phyloP scores from a whole-genome alignment of 1,140 invertebrate species.

The Coenobita brevimanus region DNA sequence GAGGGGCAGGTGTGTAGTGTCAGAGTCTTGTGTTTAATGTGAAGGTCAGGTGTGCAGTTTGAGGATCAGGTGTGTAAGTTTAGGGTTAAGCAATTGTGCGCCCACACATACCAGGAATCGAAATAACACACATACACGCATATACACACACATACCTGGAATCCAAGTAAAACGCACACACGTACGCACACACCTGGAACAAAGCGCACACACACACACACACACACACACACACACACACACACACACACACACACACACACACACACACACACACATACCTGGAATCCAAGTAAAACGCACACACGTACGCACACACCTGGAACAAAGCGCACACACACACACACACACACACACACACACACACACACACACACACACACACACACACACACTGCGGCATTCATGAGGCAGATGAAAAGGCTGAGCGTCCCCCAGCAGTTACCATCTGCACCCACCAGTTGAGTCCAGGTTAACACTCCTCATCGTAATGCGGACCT shows the following conservation, averaged over 20 bases:
- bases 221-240: slow-evolving; percentile 25
- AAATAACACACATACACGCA: no score
- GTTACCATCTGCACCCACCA: slow-evolving; percentile 29
- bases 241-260: slow-evolving; percentile 9
- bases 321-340: background rate
- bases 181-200: background rate
- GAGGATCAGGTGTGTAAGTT: no score
- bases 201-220: background rate
- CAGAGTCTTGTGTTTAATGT: no score
- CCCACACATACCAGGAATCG: no score
- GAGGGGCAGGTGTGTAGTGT: no score
- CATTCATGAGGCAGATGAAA: slow-evolving; percentile 50
- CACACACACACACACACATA: no score
- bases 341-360: slow-evolving; percentile 14
- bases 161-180: background rate
- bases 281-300: background rate
- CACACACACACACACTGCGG: no score
- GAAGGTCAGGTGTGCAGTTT: no score
- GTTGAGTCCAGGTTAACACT: slow-evolving; percentile 48
- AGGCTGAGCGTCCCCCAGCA: background rate
- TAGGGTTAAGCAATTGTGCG: no score
- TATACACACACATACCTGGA: no score
- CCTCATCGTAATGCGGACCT: slow-evolving; percentile 48
- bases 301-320: slow-evolving; percentile 6
- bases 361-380: background rate